A percentile compares a stretch with the other conserved stretches of the same genome.
Conservation (phyloP, 37 sponge, comb jelly and placozoan genomes). For the Oopsacas minuta region DNA sequence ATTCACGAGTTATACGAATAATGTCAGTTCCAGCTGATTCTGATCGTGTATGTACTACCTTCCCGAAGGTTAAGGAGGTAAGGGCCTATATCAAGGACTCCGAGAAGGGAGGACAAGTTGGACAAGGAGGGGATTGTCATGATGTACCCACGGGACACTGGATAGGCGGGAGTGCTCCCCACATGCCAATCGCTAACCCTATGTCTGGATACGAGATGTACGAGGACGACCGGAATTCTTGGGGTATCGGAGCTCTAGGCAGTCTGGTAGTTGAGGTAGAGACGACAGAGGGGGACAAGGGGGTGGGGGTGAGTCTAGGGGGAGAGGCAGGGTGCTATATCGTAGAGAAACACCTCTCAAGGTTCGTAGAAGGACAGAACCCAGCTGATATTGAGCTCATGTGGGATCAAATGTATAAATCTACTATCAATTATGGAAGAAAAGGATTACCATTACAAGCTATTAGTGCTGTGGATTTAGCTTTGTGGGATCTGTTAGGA, state of each 20-base stretch:
- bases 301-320: constrained; percentile 76
- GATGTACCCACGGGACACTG: constrained; percentile 75
- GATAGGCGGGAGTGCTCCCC: constrained; percentile 55
- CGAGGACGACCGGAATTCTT: constrained; percentile 43
- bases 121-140: constrained; percentile 61
- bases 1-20: too few relatives aligned
- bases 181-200: constrained; percentile 60
- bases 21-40: neutral
- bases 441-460: constrained; percentile 71
- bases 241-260: constrained; percentile 79
- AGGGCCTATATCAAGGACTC: constrained; percentile 43
- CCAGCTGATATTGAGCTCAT: constrained; percentile 61
- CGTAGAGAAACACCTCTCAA: constrained; percentile 61
- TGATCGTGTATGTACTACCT: neutral
- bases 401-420: constrained; percentile 76
- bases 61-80: constrained; percentile 45
- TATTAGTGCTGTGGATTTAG: constrained; percentile 81
- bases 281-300: constrained; percentile 52
- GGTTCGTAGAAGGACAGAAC: constrained; percentile 73
- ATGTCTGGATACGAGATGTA: constrained; percentile 60
- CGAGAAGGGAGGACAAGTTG: neutral
- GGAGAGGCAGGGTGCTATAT: constrained; percentile 73
- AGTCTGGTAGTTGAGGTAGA: constrained; percentile 67
- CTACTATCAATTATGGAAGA: constrained; percentile 70
- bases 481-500: constrained; percentile 78